Base-by-base conservation (phyloP, 2,888 invertebrate species). In the Polietes domitor region DNA sequence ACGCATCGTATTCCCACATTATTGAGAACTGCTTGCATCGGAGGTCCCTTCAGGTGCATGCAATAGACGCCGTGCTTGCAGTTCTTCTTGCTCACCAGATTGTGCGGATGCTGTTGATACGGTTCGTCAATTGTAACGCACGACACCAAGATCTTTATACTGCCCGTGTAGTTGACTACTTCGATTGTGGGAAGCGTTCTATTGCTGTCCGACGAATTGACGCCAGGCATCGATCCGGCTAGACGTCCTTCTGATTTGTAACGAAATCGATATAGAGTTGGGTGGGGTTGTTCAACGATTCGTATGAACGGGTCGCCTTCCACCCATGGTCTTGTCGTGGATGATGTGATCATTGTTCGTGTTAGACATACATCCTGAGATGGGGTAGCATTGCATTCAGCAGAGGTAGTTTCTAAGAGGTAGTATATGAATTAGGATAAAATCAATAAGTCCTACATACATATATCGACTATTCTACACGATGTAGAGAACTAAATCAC, bases 1-100 rank as follows among this genome's bases (percentile, higher is more conserved):
- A 98, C 97, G 93, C 98, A 98, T 91, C 98, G 98, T 86, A 98
- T 98, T 84, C 98, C 98, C 87, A 98, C 94, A 93, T 97, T 97
- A 86, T 96, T 96, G 92, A 98, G 97, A 86, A 95, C 94, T 78
- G 96, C 79, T 96, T 94, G 94, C 94, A 95, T 95, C 85, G 94
- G 95, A 71, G 96, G 96, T 70, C 94, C 94, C 47, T 94, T 94
- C 80, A 96, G 94, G 89, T 94, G 94, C 86, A 97, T 93, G 3
- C 96, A 97, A 92, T 97, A 98, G 55, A 98, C 96, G 28, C 98
- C 98, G 89, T 95, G 94, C 90, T 95, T 96, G 92, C 98, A 98
- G 73, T 85, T 88, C 89, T 98, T 98, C 89, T 97, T 96, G 0
- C 98, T 98, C 50, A 98, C 98, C 87, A 98, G 94, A 92, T 97